A percentile compares a stretch with the other conserved stretches of the same genome.
phyloP scores from a whole-genome alignment of 2,888 invertebrate genomes.

The Eristalis pertinax region DNA sequence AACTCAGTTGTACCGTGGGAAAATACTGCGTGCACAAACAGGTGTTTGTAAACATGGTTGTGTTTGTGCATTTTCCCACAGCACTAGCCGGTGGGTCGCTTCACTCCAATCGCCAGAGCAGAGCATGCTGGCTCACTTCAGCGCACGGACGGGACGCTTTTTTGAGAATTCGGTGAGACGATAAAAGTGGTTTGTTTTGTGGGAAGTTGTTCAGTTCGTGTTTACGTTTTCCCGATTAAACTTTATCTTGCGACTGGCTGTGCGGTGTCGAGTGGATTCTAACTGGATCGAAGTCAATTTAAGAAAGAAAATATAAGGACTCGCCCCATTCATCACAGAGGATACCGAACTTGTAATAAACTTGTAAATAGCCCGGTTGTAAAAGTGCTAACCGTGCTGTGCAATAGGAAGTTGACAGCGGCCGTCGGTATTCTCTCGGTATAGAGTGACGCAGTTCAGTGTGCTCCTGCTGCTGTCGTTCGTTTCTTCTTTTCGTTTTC shows the following conservation, averaged over 20 bases:
- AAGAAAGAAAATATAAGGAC: slow-evolving; percentile 16
- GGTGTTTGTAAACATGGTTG: slow-evolving; percentile 71
- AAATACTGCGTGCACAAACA: slow-evolving; percentile 74
- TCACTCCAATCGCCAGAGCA: background rate
- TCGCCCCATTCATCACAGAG: slow-evolving; percentile 1
- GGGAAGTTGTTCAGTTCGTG: slow-evolving; percentile 76
- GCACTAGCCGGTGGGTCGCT: slow-evolving; percentile 25
- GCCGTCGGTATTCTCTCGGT: slow-evolving; percentile 16
- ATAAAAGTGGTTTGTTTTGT: slow-evolving; percentile 76
- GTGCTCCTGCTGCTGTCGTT: slow-evolving; percentile 41
- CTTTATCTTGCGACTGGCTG: slow-evolving; percentile 32
- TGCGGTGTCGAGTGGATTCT: slow-evolving; percentile 15
- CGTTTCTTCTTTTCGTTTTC: slow-evolving; percentile 25
- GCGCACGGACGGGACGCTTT: slow-evolving; percentile 66
- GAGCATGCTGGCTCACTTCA: slow-evolving; percentile 25
- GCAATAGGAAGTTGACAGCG: slow-evolving; percentile 28
- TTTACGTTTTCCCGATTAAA: slow-evolving; percentile 75
- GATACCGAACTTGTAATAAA: slow-evolving; percentile 7
- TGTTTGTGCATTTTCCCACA: slow-evolving; percentile 74
- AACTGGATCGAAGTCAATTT: background rate
- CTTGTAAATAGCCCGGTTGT: slow-evolving; percentile 7
- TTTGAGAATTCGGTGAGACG: slow-evolving; percentile 55
- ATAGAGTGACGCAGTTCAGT: slow-evolving; percentile 63
- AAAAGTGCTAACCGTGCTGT: background rate
- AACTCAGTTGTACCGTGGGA: slow-evolving; percentile 74